Conservation (phyloP, 2,113 vertebrate genomes). For the Urocolius indicus region DNA sequence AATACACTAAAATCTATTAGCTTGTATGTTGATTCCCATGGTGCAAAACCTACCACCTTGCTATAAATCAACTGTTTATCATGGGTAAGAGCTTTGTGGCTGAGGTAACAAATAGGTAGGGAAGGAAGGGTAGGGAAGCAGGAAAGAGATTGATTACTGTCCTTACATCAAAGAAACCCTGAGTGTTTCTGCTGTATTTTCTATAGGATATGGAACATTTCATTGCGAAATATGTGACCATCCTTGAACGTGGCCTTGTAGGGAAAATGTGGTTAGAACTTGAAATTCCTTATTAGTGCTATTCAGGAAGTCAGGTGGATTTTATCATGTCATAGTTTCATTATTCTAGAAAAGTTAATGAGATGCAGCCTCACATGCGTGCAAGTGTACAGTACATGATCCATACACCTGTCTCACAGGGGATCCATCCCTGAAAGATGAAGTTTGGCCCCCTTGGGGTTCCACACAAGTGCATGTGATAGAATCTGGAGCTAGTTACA, state of each 20-base stretch:
- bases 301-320: neutral
- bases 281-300: neutral
- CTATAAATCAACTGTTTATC: neutral
- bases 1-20: neutral
- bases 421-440: neutral
- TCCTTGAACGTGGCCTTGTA: neutral
- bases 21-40: neutral
- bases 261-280: neutral
- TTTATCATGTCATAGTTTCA: neutral
- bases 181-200: neutral
- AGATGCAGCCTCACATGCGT: neutral
- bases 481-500: neutral
- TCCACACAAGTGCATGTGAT: neutral
- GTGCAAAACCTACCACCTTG: neutral
- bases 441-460: neutral
- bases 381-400: neutral
- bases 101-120: neutral
- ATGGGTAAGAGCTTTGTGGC: fast-evolving
- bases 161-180: neutral
- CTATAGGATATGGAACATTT: neutral
- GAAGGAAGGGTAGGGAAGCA: neutral
- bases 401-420: neutral
- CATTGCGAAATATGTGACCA: neutral
- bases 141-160: neutral
- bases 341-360: neutral